A percentile compares a stretch with the other conserved stretches of the same genome.
Conservation (phyloP, 1,140 invertebrate genomes). For the Lepidurus arcticus region DNA sequence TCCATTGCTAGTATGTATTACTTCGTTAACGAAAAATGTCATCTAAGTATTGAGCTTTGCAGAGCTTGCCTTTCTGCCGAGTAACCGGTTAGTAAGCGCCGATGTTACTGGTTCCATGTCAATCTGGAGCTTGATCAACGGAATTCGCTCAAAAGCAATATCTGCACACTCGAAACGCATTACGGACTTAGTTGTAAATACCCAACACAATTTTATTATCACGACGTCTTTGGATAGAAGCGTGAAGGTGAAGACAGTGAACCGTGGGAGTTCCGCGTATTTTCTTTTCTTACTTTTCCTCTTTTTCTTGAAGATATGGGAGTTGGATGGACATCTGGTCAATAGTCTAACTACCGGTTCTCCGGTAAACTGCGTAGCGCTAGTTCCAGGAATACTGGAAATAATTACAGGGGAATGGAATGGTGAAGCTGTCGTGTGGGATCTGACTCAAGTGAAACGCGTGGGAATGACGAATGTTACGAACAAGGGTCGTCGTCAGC, state of each 20-base stretch:
- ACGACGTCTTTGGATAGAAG: slow-evolving; percentile 42
- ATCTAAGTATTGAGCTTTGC: not conserved
- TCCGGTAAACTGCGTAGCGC: slow-evolving; percentile 46
- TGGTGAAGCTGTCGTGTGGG: slow-evolving; percentile 44
- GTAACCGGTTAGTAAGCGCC: slow-evolving; percentile 6
- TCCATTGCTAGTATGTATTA: not conserved
- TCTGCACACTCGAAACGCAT: not conserved
- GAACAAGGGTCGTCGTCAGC: not conserved
- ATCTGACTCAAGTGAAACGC: slow-evolving; percentile 38
- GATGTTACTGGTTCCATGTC: slow-evolving; percentile 38
- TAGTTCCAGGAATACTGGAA: slow-evolving; percentile 44
- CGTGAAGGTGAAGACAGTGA: slow-evolving; percentile 31
- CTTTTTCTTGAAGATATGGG: not conserved
- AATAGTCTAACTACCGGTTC: slow-evolving; percentile 35
- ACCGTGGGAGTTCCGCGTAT: not conserved
- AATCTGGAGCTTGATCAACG: slow-evolving; percentile 40
- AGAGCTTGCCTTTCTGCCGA: slow-evolving; percentile 1
- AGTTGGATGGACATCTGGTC: not conserved
- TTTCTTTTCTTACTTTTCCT: not conserved
- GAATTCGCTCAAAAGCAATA: not conserved
- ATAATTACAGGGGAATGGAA: slow-evolving; percentile 46
- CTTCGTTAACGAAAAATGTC: not conserved
- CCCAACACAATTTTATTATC: slow-evolving; percentile 45
- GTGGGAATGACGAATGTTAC: not conserved
- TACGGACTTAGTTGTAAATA: slow-evolving; percentile 39